These are phyloP conservation scores for Bucco capensis DNA, from an alignment of 2,113 vertebrate genomes.

Conservation along the genomic window DNA sequence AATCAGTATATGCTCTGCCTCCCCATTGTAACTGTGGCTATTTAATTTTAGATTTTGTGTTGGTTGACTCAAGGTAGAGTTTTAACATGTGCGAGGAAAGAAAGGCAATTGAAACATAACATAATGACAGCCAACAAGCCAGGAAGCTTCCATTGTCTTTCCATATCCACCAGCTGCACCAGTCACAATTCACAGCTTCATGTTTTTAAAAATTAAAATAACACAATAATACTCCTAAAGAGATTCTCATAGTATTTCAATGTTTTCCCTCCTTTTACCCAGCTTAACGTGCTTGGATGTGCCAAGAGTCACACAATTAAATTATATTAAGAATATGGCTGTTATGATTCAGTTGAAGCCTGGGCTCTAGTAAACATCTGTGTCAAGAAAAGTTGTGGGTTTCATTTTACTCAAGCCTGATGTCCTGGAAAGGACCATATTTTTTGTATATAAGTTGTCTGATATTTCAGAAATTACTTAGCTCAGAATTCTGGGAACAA, in stretches of 20 bases:
- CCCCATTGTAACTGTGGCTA: background rate
- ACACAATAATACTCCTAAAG: background rate
- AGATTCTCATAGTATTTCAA: background rate
- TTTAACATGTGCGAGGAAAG: slow-evolving; percentile 7
- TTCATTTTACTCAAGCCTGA: background rate
- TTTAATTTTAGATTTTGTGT: slow-evolving; percentile 45
- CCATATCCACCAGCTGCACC: slow-evolving; percentile 46
- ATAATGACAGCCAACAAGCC: slow-evolving; percentile 35
- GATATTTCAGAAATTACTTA: background rate
- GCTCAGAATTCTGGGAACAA: background rate
- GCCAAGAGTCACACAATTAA: background rate
- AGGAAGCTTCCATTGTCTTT: slow-evolving; percentile 61
- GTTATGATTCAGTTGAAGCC: background rate
- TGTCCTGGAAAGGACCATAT: background rate
- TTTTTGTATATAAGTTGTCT: background rate
- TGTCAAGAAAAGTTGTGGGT: background rate
- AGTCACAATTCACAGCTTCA: slow-evolving; percentile 13
- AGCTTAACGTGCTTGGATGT: background rate
- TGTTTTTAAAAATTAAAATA: slow-evolving; percentile 26
- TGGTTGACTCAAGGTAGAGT: background rate
- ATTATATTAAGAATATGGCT: background rate
- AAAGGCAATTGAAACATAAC: slow-evolving; percentile 43
- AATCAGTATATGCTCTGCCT: background rate
- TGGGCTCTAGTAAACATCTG: background rate
- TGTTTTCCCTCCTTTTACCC: background rate